phyloP scores from a whole-genome alignment of 1,140 invertebrate species.

The Hirudo medicinalis region DNA sequence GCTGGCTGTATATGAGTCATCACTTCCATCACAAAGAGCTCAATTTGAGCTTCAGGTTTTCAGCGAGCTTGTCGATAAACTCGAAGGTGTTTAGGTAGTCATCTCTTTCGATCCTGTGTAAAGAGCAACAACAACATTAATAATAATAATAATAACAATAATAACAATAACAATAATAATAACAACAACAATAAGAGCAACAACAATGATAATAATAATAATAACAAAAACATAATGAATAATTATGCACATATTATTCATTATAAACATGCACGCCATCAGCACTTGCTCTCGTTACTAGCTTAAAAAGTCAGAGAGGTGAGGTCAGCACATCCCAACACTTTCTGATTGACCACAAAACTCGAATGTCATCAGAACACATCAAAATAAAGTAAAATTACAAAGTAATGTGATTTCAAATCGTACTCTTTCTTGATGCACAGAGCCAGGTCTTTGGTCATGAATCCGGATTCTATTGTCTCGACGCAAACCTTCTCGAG shows the following conservation, averaged over 20 bases:
- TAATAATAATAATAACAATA: not conserved
- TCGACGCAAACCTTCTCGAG: constrained; percentile 81
- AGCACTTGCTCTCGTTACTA: too few relatives aligned
- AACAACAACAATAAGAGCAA: not conserved
- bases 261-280: too few relatives aligned
- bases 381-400: not conserved
- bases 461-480: constrained; percentile 80
- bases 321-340: not conserved
- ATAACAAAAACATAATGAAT: not conserved
- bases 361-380: not conserved
- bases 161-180: not conserved
- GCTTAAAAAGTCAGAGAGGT: not conserved
- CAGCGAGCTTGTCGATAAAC: constrained; percentile 87
- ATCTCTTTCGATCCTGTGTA: constrained; percentile 52
- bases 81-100: constrained; percentile 96
- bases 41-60: constrained; percentile 66
- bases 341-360: not conserved
- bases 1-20: not conserved
- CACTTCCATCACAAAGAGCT: not conserved
- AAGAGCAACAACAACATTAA: constrained; percentile 3
- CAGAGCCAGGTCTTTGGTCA: constrained; percentile 99
- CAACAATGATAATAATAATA: not conserved
- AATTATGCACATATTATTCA: too few relatives aligned
- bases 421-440: constrained; percentile 62
- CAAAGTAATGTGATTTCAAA: not conserved